phyloP scores from a whole-genome alignment of 2,113 vertebrate species.

The Xiphias gladius region DNA sequence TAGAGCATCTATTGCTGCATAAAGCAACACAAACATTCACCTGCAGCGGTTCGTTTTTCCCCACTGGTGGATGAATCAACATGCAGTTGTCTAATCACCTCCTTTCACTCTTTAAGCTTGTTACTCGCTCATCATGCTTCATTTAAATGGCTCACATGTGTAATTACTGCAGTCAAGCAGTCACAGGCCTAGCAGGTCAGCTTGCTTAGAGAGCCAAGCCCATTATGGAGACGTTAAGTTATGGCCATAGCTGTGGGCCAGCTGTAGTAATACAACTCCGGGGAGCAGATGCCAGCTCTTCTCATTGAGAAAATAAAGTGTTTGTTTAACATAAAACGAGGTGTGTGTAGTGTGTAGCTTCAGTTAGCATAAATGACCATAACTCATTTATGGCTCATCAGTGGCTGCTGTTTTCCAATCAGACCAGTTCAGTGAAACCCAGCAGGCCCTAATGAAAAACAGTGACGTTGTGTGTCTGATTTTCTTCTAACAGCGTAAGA shows the following conservation, averaged over 20 bases:
- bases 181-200: conserved; percentile 77
- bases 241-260: conserved; percentile 78
- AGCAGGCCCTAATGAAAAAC: conserved; percentile 47
- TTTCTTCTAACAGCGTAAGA: conserved; percentile 41
- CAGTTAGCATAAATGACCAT: conserved; percentile 71
- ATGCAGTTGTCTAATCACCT: conserved; percentile 70
- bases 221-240: conserved; percentile 78
- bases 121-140: conserved; percentile 76
- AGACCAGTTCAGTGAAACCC: conserved; percentile 43
- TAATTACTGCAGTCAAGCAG: conserved; percentile 76
- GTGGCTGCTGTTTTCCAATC: conserved; percentile 63
- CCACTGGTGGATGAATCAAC: conserved; percentile 70
- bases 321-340: conserved; percentile 70
- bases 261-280: conserved; percentile 73
- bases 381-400: conserved; percentile 73
- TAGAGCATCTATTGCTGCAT: conserved; percentile 45
- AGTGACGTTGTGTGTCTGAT: conserved; percentile 22
- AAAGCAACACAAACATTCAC: conserved; percentile 68
- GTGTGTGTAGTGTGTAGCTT: conserved; percentile 34
- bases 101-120: conserved; percentile 76
- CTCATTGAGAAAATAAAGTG: conserved; percentile 74
- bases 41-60: conserved; percentile 56
- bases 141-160: conserved; percentile 79
- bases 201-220: conserved; percentile 65
- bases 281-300: conserved; percentile 63